A percentile compares a stretch with the other conserved stretches of the same genome.
Evolutionary conservation across 1,140 invertebrate genomes (phyloP).

Genomic region (Hirudo medicinalis): DNA sequence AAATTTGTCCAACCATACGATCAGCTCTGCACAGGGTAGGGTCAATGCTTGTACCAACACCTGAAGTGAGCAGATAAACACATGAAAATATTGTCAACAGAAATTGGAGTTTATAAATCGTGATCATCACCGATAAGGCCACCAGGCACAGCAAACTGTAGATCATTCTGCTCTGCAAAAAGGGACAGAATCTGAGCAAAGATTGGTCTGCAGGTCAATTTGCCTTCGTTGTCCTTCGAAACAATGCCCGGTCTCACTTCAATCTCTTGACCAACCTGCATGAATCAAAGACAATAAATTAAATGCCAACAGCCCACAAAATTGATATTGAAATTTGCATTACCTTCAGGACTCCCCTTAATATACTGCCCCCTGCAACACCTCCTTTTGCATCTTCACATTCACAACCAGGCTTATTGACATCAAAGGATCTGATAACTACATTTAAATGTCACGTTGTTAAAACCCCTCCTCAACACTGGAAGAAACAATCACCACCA

Average conservation of each 20-base stretch:
- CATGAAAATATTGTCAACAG: too few relatives aligned
- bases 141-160: slow-evolving; percentile 95
- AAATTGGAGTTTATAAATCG: too few relatives aligned
- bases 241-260: slow-evolving; percentile 85
- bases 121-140: slow-evolving; percentile 67
- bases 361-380: slow-evolving; percentile 92
- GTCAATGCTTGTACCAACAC: slow-evolving; percentile 98
- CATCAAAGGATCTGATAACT: slow-evolving; percentile 97
- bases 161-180: slow-evolving; percentile 94
- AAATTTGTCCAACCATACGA: slow-evolving; percentile 90
- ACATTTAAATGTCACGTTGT: slow-evolving; percentile 13
- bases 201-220: slow-evolving; percentile 86
- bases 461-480: background rate
- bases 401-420: slow-evolving; percentile 98
- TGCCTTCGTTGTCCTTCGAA: slow-evolving; percentile 86
- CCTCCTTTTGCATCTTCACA: slow-evolving; percentile 95
- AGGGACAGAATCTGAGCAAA: slow-evolving; percentile 94
- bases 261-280: slow-evolving; percentile 65
- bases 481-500: slow-evolving; percentile 23
- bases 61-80: slow-evolving; percentile 35
- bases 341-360: slow-evolving; percentile 84
- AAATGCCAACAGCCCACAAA: background rate
- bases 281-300: too few relatives aligned
- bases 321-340: slow-evolving; percentile 20
- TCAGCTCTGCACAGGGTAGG: slow-evolving; percentile 94